Percentiles rank a stretch among this genome's conserved stretches.
Evolutionary conservation across 2,113 vertebrate species (phyloP).

Genomic region (Oncorhynchus masou): DNA sequence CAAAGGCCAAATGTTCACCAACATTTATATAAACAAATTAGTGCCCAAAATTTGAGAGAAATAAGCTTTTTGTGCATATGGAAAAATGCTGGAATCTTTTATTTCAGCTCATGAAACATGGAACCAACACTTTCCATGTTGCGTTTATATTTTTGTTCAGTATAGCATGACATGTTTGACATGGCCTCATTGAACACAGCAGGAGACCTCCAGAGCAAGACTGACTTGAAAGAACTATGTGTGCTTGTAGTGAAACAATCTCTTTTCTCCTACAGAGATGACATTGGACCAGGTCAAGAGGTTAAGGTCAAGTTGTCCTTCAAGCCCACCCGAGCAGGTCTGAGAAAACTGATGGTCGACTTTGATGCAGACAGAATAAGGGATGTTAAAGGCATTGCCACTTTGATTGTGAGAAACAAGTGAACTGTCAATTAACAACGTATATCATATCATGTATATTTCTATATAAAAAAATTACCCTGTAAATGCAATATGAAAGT

Average conservation of each 20-base stretch:
- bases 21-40: too few relatives aligned
- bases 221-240: too few relatives aligned
- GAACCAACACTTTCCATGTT: too few relatives aligned
- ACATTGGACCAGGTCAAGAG: conserved; percentile 64
- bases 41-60: too few relatives aligned
- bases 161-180: too few relatives aligned
- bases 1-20: too few relatives aligned
- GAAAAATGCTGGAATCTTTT: too few relatives aligned
- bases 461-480: not conserved
- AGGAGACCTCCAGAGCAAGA: too few relatives aligned
- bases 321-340: conserved; percentile 61
- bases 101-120: too few relatives aligned
- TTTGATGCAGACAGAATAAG: conserved; percentile 74
- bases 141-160: too few relatives aligned
- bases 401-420: conserved; percentile 58
- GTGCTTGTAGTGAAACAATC: not conserved
- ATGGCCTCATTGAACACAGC: too few relatives aligned
- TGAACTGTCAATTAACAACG: not conserved
- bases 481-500: not conserved
- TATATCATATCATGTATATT: not conserved
- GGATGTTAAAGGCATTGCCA: conserved; percentile 71
- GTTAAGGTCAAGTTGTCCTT: conserved; percentile 64
- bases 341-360: conserved; percentile 75
- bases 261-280: conserved; percentile 48
- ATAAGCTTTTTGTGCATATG: too few relatives aligned